Conservation (phyloP, 2,113 vertebrate genomes). For the Tenebrosternarchus preto region DNA sequence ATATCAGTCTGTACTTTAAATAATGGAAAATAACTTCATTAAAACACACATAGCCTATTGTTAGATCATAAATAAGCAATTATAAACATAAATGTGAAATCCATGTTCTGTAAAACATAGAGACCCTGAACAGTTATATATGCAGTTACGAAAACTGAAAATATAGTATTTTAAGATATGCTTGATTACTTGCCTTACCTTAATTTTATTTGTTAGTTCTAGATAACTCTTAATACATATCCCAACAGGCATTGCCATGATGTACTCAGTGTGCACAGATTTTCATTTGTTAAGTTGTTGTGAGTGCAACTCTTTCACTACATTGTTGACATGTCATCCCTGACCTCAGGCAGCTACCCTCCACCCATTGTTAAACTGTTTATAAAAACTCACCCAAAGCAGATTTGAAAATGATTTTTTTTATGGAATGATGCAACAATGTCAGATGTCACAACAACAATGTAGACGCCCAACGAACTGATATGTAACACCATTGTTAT, state of each 20-base stretch:
- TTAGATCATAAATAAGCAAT: too few relatives aligned
- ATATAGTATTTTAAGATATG: background rate
- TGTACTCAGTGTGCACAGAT: background rate
- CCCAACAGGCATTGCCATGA: background rate
- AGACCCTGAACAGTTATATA: background rate
- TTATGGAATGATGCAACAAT: slow-evolving; percentile 60
- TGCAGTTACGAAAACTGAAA: background rate
- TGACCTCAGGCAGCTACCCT: slow-evolving; percentile 54
- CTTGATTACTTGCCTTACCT: background rate
- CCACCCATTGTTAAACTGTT: slow-evolving; percentile 56
- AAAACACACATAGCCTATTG: too few relatives aligned
- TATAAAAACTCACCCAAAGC: slow-evolving; percentile 55
- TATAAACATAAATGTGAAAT: too few relatives aligned
- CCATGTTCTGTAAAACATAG: background rate
- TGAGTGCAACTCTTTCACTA: slow-evolving; percentile 10
- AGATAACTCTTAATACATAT: background rate
- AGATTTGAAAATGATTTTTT: slow-evolving; percentile 56
- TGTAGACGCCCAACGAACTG: slow-evolving; percentile 61
- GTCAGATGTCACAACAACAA: slow-evolving; percentile 55
- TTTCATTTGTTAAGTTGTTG: background rate
- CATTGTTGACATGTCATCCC: slow-evolving; percentile 40
- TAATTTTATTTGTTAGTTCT: background rate
- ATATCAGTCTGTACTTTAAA: too few relatives aligned
- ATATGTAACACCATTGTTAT: slow-evolving; percentile 57
- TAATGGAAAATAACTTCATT: too few relatives aligned